Base-by-base conservation (phyloP, 2,888 invertebrate genomes). In the Orthosia cruda region DNA sequence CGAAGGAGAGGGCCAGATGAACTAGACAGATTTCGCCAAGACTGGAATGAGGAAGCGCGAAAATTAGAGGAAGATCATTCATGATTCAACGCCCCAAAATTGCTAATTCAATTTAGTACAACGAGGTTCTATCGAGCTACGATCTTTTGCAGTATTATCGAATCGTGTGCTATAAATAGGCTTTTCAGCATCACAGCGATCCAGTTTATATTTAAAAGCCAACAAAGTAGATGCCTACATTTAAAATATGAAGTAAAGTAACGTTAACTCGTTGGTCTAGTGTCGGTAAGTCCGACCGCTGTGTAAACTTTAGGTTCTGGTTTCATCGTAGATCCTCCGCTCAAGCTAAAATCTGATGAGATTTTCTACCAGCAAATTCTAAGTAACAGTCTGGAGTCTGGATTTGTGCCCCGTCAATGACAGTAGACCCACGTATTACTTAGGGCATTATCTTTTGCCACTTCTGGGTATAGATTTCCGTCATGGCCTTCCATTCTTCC, bases 121-220 rank as follows among this genome's bases (percentile, higher is more conserved):
- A 40, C 2, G 15, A 49, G 11, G 2, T 40, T n/a, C 23, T 16
- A 32, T 32, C 9, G 13, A 1, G 13, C 20, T 13, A 13, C 16
- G 32, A 32, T 61, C 3, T 65, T 52, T 12, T 4, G 4, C 2
- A 9, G 47, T 23, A 23, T 55, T 13, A 61, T 76, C 77, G 54
- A 15, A 71, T 81, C 80, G 81, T 1, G 50, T 4, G n/a, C 54
- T 58, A 4, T 71, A 77, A 80, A 71, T 0, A 18, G 1, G 16
- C 20, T 71, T 68, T 64, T 55, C 70, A 52, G 81, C 47, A 75
- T 45, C 40, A 45, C 18, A 54, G n/a, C 68, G 77, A 71, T 80
- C 81, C 81, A 71, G 71, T 80, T 69, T 79, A 69, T 57, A 40
- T 71, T 81, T 69, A 57, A 81, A 70, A 71, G 45, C 65, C 18